These are phyloP conservation scores for Formica aserva DNA, from an alignment of 2,888 invertebrate genomes.

Conservation along the genomic window DNA sequence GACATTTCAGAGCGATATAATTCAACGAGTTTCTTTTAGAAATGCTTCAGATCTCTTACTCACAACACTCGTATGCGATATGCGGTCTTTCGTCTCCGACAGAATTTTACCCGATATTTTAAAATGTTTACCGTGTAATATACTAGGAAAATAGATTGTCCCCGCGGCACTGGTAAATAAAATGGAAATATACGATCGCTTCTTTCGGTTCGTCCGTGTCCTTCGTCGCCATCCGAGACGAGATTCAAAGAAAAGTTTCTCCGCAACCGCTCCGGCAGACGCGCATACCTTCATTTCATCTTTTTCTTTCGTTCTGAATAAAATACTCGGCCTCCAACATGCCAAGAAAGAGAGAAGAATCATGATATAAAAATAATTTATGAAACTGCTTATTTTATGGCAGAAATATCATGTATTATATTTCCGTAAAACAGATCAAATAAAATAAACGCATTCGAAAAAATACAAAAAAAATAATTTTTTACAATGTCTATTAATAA, in stretches of 20 bases:
- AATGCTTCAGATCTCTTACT: not conserved
- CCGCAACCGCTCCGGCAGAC: not conserved
- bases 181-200: slow-evolving; percentile 45
- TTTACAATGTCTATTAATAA: not conserved
- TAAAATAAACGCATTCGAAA: slow-evolving; percentile 12
- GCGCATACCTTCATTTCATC: not conserved
- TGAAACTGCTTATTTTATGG: not conserved
- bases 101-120: slow-evolving; percentile 14
- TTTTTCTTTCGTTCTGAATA: slow-evolving; percentile 25
- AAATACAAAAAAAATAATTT: not conserved
- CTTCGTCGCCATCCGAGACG: slow-evolving; percentile 32
- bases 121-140: slow-evolving; percentile 45
- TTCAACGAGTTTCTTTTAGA: not conserved
- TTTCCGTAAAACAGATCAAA: not conserved
- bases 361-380: slow-evolving; percentile 31
- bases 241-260: slow-evolving; percentile 44
- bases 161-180: slow-evolving; percentile 33
- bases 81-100: not conserved
- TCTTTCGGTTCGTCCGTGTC: slow-evolving; percentile 1
- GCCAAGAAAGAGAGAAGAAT: not conserved
- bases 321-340: not conserved
- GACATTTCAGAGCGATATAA: not conserved
- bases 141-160: slow-evolving; percentile 38
- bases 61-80: not conserved
- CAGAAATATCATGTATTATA: not conserved